Base-by-base conservation (phyloP, 2,888 invertebrate species). In the Parnassius orleans region DNA sequence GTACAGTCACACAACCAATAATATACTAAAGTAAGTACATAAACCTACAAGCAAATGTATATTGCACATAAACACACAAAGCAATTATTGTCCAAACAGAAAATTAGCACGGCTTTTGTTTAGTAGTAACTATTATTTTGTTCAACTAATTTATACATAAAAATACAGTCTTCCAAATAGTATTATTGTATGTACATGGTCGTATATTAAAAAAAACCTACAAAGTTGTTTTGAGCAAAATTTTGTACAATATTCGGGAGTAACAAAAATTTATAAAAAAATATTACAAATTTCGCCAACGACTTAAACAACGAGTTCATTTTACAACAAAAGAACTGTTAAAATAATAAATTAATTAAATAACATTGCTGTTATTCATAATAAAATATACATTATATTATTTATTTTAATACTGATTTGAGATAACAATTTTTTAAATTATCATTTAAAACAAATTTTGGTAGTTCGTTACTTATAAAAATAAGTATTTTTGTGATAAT, bases 1-100 rank as follows among this genome's bases (percentile, higher is more conserved):
- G 80, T 88, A 88, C 87, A 87, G 68, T 75, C 79, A 87, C 88
- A 87, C 88, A 89, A 89, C 87, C 89, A 73, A 83, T 71, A 81
- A 81, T 76, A 5, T 72, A 72, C 72, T 54, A 67, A 72, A 79
- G 75, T 57, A 61, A 58, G 58, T 53, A 59, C 51, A 55, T 24
- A 43, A 62, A 62, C 54, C 63, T 63, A 63, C 59, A 63, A 55
- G 63, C 55, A 12, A 47, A 42, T 54, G 51, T 19, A 42, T 51
- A 54, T 54, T 54, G 24, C 62, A 58, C 62, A 58, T 44, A 59
- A 44, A 59, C n/a, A 63, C 57, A 58, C 42, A 52, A 59, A 63
- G 19, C 44, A 51, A 55, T 55, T 19, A 47, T 56, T 41, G 46
- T 41, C 53, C 59, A 50, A 11, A 41, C 41, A 42, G 15, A 42